Percentiles rank a stretch among this genome's conserved stretches.
phyloP scores from a whole-genome alignment of 2,113 vertebrate genomes.

The Neomonachus schauinslandi region DNA sequence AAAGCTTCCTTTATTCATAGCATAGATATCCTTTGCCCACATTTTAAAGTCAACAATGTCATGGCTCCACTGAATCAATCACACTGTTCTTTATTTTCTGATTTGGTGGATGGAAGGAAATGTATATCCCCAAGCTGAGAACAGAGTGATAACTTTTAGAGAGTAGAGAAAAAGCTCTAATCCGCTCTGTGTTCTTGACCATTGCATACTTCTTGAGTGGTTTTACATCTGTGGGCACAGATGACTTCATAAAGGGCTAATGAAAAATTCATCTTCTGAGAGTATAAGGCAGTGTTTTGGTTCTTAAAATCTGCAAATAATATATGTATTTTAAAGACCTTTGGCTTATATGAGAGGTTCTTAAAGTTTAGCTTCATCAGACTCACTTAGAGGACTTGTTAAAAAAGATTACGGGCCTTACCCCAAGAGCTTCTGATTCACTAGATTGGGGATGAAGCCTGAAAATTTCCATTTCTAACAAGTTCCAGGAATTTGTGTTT shows the following conservation, averaged over 20 bases:
- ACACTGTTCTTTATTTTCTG: conserved; percentile 20
- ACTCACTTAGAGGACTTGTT: background rate
- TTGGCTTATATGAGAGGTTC: background rate
- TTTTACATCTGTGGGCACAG: background rate
- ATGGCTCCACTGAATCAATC: background rate
- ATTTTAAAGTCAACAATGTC: background rate
- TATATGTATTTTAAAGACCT: background rate
- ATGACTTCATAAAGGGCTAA: background rate
- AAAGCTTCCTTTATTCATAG: background rate
- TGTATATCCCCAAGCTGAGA: background rate
- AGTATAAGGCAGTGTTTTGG: background rate
- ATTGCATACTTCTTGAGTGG: background rate
- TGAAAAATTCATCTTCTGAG: background rate
- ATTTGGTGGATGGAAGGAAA: background rate
- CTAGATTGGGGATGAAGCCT: background rate
- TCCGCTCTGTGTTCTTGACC: background rate
- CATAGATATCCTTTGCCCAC: background rate
- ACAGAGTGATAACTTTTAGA: background rate
- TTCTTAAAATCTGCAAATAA: conserved; percentile 11
- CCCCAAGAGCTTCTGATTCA: background rate
- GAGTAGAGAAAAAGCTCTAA: background rate
- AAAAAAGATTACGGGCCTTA: background rate
- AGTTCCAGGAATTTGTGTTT: background rate
- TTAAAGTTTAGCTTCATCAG: background rate
- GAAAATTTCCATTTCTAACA: background rate